Base-by-base conservation (phyloP, 1,140 invertebrate species). In the Temnothorax longispinosus region DNA sequence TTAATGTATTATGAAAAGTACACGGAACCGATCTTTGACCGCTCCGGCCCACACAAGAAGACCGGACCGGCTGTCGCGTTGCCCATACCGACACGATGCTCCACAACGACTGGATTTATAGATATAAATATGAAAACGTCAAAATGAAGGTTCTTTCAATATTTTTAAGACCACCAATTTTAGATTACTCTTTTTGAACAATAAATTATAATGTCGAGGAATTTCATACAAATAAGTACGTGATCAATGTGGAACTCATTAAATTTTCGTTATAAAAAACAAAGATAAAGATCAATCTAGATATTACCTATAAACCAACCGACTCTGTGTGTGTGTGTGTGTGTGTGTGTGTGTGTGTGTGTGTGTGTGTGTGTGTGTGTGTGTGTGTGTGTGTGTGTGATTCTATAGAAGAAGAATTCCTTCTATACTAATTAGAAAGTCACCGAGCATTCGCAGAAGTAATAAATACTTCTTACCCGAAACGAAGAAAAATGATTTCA, bases 1-100 rank as follows among this genome's bases (percentile, higher is more conserved):
- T 90, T 89, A 90, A 89, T 89, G 89, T 90, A 89, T 90, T 90
- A 90, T 90, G 88, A 90, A 90, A 88, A 88, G 86, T 90, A 90
- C 89, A 88, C 88, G 88, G 81, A 88, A 90, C 88, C 56, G 65
- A 72, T 77, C 65, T 82, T 41, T 58, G 47, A 21, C 56, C 62
- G 60, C 13, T 72, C 15, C 44, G 21, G 18, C 88, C 88, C 89
- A 87, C 89, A 90, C 89, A 90, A 89, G 77, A 64, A 89, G 89
- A 71, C 41, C 38, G 58, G n/a, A 64, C 62, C 58, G 50, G 56
- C 41, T n/a, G 27, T 74, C 77, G 62, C 67, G 21, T 78, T 78
- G 18, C 52, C 15, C 15, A n/a, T 58, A 58, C n/a, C 38, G 21
- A 32, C 6, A 71, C 38, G 52, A 35, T 41, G 67, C 67, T 32